A percentile compares a stretch with the other conserved stretches of the same genome.
phyloP scores from a whole-genome alignment of 2,888 invertebrate genomes.

The Parapristionchus giblindavisi region DNA sequence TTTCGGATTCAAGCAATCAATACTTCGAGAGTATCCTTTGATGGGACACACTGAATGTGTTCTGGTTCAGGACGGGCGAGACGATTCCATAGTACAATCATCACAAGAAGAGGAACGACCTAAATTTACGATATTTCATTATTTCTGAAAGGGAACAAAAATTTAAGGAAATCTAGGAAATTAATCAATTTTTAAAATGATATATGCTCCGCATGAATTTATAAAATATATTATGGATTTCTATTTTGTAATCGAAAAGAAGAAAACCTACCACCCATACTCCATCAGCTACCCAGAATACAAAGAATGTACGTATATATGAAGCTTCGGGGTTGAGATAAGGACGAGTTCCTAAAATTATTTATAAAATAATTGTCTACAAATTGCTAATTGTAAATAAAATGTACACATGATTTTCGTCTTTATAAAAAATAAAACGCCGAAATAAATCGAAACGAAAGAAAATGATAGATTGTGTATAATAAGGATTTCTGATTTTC shows the following conservation, averaged over 20 bases:
- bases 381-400: neutral
- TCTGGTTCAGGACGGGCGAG: slow-evolving; percentile 48
- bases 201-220: neutral
- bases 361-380: neutral
- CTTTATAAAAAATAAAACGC: no score
- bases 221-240: no score
- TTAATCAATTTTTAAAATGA: neutral
- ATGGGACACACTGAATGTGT: no score
- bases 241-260: no score
- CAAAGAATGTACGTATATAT: slow-evolving; percentile 41
- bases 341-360: slow-evolving; percentile 42
- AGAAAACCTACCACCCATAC: slow-evolving; percentile 41
- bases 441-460: no score
- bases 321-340: slow-evolving; percentile 44
- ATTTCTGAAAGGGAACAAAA: neutral
- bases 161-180: neutral
- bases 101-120: slow-evolving; percentile 55
- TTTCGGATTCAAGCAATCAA: no score
- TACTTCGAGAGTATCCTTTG: no score
- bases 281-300: slow-evolving; percentile 53
- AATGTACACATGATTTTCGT: neutral
- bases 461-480: no score
- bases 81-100: slow-evolving; percentile 58
- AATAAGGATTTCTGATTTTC: no score
- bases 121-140: no score